Conservation (phyloP, 2,888 invertebrate genomes). For the Drosophila percnosoma region DNA sequence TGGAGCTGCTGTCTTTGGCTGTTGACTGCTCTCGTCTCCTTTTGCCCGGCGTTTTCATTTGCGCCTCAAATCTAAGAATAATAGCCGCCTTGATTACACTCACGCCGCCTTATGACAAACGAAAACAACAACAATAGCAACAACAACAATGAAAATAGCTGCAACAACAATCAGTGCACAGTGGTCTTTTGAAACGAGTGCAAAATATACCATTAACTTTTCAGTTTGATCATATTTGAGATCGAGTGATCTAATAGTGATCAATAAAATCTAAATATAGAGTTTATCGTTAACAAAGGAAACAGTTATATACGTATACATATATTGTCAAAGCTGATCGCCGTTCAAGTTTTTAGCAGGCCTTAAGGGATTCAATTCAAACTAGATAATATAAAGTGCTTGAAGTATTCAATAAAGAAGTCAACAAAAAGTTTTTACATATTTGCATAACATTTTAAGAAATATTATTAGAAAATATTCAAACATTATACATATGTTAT, state of each 20-base stretch:
- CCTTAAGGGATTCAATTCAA: neutral
- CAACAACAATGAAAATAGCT: slow-evolving; percentile 29
- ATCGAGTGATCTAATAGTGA: neutral
- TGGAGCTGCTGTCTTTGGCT: slow-evolving; percentile 13
- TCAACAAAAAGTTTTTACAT: neutral
- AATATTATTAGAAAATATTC: neutral
- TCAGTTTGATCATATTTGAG: neutral
- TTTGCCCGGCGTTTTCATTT: slow-evolving; percentile 65
- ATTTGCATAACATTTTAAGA: neutral
- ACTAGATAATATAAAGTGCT: neutral
- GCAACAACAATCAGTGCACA: slow-evolving; percentile 40
- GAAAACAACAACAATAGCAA: slow-evolving; percentile 36
- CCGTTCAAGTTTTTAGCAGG: neutral
- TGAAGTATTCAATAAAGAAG: neutral
- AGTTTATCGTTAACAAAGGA: neutral
- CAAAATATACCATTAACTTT: neutral
- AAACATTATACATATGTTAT: neutral
- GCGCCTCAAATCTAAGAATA: slow-evolving; percentile 77
- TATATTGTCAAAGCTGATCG: neutral
- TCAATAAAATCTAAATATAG: neutral
- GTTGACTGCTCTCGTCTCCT: slow-evolving; percentile 22
- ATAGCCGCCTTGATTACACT: slow-evolving; percentile 78
- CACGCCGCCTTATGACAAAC: slow-evolving; percentile 75
- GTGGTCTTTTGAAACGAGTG: slow-evolving; percentile 15
- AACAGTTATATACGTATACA: neutral